A percentile compares a stretch with the other conserved stretches of the same genome.
Evolutionary conservation across 2,888 invertebrate genomes (phyloP).

Genomic region (Platypus cylindrus): DNA sequence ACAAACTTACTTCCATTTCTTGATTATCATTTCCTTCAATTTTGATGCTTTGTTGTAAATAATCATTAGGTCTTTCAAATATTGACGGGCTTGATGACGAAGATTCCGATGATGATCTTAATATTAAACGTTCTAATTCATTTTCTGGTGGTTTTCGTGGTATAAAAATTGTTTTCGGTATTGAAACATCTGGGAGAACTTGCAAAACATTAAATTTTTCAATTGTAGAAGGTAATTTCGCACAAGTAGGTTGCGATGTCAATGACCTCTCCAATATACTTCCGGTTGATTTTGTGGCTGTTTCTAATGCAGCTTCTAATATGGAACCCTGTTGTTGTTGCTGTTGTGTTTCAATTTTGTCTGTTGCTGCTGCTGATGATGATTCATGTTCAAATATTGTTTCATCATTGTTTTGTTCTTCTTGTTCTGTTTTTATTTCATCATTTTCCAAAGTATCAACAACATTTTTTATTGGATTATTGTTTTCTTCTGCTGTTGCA

Average conservation of each 20-base stretch:
- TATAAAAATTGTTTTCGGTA: slow-evolving; percentile 24
- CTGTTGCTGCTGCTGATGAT: slow-evolving; percentile 10
- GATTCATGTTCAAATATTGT: slow-evolving; percentile 16
- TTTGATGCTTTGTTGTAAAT: slow-evolving; percentile 25
- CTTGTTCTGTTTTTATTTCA: slow-evolving; percentile 24
- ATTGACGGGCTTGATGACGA: slow-evolving; percentile 23
- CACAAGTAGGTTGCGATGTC: slow-evolving; percentile 25
- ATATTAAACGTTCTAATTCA: slow-evolving; percentile 16
- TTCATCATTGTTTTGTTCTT: slow-evolving; percentile 17
- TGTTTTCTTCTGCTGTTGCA: slow-evolving; percentile 5
- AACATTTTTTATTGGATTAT: slow-evolving; percentile 9
- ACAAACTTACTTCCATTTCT: slow-evolving; percentile 16
- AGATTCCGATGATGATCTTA: slow-evolving; percentile 19
- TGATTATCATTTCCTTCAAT: slow-evolving; percentile 23
- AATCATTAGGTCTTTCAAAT: slow-evolving; percentile 25
- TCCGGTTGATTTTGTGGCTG: slow-evolving; percentile 25
- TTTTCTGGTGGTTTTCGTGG: slow-evolving; percentile 25
- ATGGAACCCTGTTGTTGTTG: slow-evolving; percentile 27
- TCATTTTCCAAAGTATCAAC: slow-evolving; percentile 21
- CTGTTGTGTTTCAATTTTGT: slow-evolving; percentile 20
- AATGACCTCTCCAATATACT: slow-evolving; percentile 34
- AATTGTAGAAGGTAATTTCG: slow-evolving; percentile 12
- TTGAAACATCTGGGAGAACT: slow-evolving; percentile 20
- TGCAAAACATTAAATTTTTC: slow-evolving; percentile 13
- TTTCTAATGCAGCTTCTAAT: slow-evolving; percentile 31